Base-by-base conservation (phyloP, 2,113 vertebrate species). In the Toxotes chatareus region DNA sequence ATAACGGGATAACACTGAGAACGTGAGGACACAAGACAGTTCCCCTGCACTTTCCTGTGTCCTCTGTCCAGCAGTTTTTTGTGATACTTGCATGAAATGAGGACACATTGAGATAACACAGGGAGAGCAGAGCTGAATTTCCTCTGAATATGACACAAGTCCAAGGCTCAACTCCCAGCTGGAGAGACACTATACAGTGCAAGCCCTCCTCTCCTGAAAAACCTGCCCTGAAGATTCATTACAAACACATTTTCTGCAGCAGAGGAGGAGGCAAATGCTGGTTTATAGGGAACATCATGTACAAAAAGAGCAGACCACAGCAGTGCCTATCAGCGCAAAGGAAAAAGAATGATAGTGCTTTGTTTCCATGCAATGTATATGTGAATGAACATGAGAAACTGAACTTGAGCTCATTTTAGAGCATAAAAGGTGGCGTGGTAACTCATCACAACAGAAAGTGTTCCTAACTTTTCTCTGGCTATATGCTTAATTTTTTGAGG, bases 231-330 rank as follows among this genome's bases (percentile, higher is more conserved):
- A 71, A 12, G 56, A 46, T 64, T 80, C 40, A 84, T 84, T 77
- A 66, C n/a, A 27, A 86, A 82, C 77, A 82, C 61, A 76, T 77
- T 89, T 60, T 60, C 32, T 63, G 65, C 76, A 69, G 59, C 60
- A 27, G 55, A 72, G 66, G 51, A 79, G 47, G 73, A 66, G 42
- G 23, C 3, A 49, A 53, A 32, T 1, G 11, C 77, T 72, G 70
- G 13, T 80, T 83, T 67, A 56, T 5, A 1, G 82, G 76, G 82
- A 82, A 90, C 76, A 82, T 56, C 12, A 36, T 79, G 76, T 85
- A n/a, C 79, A 40, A 60, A 60, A 27, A 10, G 27, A 71, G 32
- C 57, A 56, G 53, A 36, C 31, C 63, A 55, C 12, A 76, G 60
- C 17, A 44, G 31, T 1, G 66, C 4, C 5, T 61, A 0, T 68